Evolutionary conservation across 2,113 vertebrate species (phyloP).

Genomic region (Arenaria interpres): DNA sequence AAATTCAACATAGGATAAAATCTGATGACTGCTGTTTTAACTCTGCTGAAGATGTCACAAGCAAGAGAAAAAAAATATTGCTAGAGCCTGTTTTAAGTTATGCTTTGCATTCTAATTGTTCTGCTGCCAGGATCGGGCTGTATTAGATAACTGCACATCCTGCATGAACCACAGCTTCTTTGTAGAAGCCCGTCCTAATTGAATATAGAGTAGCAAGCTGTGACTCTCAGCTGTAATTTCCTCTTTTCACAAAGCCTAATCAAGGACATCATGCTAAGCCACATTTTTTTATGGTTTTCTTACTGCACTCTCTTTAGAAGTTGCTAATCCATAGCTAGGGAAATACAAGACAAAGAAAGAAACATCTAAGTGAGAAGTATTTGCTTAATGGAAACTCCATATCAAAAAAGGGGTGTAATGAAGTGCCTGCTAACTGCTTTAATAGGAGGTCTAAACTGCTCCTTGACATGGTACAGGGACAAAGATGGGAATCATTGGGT

Average conservation of each 20-base stretch:
- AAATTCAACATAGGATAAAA: not conserved
- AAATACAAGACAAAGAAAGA: not conserved
- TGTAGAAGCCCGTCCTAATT: not conserved
- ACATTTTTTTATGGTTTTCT: not conserved
- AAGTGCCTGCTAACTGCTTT: not conserved
- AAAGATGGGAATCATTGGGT: not conserved
- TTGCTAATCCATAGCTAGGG: not conserved
- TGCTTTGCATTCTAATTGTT: not conserved
- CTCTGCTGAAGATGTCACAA: not conserved
- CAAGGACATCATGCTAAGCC: not conserved
- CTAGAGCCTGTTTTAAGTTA: slow-evolving; percentile 1
- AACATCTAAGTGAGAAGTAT: not conserved
- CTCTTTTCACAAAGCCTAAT: not conserved
- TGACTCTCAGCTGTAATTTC: slow-evolving; percentile 21
- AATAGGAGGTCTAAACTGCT: not conserved
- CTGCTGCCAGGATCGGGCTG: not conserved
- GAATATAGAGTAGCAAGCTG: slow-evolving; percentile 29
- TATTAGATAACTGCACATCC: not conserved
- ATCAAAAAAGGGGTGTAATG: not conserved
- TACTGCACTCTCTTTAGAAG: not conserved
- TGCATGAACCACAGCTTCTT: not conserved
- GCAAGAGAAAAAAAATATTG: not conserved
- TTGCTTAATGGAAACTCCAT: not conserved
- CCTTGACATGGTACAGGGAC: not conserved
- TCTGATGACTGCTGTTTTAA: not conserved